phyloP scores from a whole-genome alignment of 2,113 vertebrate species.

The Pomatorhinus ruficollis region DNA sequence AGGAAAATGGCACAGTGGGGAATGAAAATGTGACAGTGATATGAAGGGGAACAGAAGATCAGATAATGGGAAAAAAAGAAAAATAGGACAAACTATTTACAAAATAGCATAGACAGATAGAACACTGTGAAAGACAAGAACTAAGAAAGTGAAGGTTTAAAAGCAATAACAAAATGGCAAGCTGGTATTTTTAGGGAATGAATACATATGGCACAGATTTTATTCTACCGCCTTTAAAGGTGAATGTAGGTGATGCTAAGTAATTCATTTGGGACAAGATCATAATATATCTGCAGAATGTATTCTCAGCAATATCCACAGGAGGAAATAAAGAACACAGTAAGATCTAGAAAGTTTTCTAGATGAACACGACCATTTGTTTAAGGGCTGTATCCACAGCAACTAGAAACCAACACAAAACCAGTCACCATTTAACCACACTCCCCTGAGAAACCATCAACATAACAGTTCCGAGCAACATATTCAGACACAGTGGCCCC shows the following conservation, averaged over 20 bases:
- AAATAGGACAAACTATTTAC: background rate
- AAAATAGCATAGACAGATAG: background rate
- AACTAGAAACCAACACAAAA: conserved; percentile 29
- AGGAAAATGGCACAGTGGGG: background rate
- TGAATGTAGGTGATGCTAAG: background rate
- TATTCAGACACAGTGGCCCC: background rate
- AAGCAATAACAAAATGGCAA: background rate
- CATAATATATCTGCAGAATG: background rate
- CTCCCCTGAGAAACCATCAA: background rate
- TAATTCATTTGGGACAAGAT: background rate
- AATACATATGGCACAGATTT: background rate
- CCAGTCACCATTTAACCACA: conserved; percentile 18
- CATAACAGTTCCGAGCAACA: background rate
- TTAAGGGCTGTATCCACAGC: conserved; percentile 21
- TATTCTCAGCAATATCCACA: background rate
- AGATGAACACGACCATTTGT: background rate
- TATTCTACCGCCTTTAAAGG: background rate
- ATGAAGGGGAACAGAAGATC: background rate
- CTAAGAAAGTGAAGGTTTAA: background rate
- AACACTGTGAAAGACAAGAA: background rate
- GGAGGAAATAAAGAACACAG: background rate
- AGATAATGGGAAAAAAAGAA: background rate
- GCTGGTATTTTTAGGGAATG: background rate
- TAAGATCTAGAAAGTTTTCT: background rate
- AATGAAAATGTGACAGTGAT: background rate